Evolutionary conservation across 1,140 invertebrate genomes (phyloP).

Genomic region (Eurosta solidaginis): DNA sequence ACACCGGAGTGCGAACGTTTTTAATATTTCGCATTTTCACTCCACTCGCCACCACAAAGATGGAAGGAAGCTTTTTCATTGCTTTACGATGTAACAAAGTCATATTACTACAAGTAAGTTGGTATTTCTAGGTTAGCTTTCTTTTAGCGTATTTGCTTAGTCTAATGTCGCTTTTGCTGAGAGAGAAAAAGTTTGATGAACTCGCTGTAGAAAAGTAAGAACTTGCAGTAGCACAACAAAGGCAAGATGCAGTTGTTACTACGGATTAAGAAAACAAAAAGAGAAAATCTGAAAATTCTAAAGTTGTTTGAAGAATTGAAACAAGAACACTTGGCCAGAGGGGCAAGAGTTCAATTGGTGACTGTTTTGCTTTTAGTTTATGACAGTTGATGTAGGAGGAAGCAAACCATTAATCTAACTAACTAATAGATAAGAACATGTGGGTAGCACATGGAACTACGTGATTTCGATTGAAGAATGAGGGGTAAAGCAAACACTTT

Average conservation of each 20-base stretch:
- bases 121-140: too few relatives aligned
- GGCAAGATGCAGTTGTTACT: not conserved
- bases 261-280: not conserved
- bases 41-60: too few relatives aligned
- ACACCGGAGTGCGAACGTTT: conserved; percentile 14
- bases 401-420: too few relatives aligned
- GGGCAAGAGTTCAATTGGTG: not conserved
- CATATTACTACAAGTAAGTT: not conserved
- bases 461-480: too few relatives aligned
- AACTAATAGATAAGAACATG: too few relatives aligned
- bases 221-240: not conserved
- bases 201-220: not conserved
- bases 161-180: conserved; percentile 18
- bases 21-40: not conserved
- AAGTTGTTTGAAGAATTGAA: not conserved
- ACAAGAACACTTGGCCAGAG: not conserved
- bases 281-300: too few relatives aligned
- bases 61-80: not conserved
- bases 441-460: too few relatives aligned
- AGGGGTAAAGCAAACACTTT: too few relatives aligned
- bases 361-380: not conserved
- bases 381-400: conserved; percentile 12
- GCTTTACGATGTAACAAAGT: not conserved
- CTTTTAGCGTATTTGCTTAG: conserved; percentile 13
- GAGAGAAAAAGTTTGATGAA: conserved; percentile 20